Base-by-base conservation (phyloP, 2,797 vertebrate genomes). In the Acropternis orthonyx region DNA sequence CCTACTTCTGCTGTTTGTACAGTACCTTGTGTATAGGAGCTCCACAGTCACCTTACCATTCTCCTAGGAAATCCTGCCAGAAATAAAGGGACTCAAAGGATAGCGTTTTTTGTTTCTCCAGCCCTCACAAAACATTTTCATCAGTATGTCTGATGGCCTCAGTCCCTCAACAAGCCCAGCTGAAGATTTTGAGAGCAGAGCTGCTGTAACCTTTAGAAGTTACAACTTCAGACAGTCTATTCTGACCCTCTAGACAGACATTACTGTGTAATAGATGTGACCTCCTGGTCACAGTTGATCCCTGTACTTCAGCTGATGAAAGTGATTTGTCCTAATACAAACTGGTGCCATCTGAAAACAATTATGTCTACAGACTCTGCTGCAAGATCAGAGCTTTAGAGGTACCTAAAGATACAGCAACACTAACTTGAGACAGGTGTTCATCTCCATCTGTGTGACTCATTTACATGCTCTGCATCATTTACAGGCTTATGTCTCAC, bases 221-320 rank as follows among this genome's bases (percentile, higher is more conserved):
- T 58, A 62, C 28, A 87, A n/a, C 21, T 49, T 19, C 27, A 88
- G 39, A 9, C 24, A 59, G 39, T 36, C 36, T 59, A n/a, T 28
- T 82, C 48, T 67, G 48, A 49, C n/a, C 48, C 61, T 55, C 36
- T 9, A 52, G 43, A 59, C 16, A 18, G 27, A 30, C 0, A 2
- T 69, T 54, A 68, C 39, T 43, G 74, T 67, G 0, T 26, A 74
- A 71, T 9, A 77, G 21, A 90, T 30, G 41, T 1, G 11, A 63
- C 22, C n/a, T 76, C 2, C 0, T 4, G 30, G 37, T 52, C 30
- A 10, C 19, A 77, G n/a, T 26, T 39, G 0, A 0, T 43, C 37
- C 26, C 73, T 19, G 6, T 59, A 69, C 30, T 67, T 67, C 48
- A 84, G 65, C 20, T 36, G 36, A 58, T 48, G 9, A 56, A 90